phyloP scores from a whole-genome alignment of 2,888 invertebrate genomes.

The Cantharis rustica region DNA sequence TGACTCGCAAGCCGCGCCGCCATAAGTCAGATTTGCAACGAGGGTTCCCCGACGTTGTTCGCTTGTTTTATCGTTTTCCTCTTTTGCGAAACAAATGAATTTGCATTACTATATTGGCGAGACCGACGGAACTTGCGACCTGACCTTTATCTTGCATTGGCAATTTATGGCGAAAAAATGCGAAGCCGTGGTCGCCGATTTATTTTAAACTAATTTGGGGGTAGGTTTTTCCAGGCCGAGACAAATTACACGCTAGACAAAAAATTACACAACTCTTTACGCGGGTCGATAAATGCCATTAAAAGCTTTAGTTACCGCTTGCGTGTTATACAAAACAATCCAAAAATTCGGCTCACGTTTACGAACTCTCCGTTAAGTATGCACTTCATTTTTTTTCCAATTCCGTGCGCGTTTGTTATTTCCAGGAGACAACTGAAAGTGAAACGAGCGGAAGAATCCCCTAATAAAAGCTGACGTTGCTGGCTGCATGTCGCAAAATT shows the following conservation, averaged over 20 bases:
- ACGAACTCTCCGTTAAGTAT: background rate
- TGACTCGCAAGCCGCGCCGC: background rate
- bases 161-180: background rate
- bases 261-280: background rate
- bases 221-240: background rate
- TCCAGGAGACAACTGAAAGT: background rate
- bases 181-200: background rate
- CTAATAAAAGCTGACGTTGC: background rate
- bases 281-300: background rate
- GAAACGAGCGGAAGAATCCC: background rate
- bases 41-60: background rate
- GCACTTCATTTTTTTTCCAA: background rate
- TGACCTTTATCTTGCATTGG: too few species aligned
- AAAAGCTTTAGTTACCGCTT: background rate
- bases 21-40: background rate
- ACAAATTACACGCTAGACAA: background rate
- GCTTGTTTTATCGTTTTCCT: background rate
- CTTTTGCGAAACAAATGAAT: background rate
- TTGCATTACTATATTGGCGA: too few species aligned
- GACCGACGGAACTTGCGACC: too few species aligned
- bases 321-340: background rate
- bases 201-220: background rate
- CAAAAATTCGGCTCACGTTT: background rate
- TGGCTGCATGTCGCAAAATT: background rate
- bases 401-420: background rate